These are phyloP conservation scores for Volucella zonaria DNA, from an alignment of 2,888 invertebrate genomes.

Conservation along the genomic window DNA sequence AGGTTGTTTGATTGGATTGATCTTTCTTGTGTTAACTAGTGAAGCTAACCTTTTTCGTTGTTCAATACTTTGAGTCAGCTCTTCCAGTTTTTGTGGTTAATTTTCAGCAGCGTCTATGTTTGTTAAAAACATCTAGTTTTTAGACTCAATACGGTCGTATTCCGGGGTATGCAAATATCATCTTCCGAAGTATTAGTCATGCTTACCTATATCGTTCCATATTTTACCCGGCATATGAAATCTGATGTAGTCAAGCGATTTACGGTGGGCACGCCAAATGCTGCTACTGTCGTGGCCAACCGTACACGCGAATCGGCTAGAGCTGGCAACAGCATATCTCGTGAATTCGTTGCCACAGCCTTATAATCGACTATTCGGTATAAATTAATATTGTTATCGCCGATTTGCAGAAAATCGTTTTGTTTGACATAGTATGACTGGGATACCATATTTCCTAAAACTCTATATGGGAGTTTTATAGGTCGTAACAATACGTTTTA, in stretches of 20 bases:
- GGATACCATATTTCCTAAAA: too few relatives aligned
- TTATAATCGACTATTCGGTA: neutral
- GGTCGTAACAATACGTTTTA: too few relatives aligned
- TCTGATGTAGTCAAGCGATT: neutral
- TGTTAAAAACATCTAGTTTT: too few relatives aligned
- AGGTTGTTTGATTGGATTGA: neutral
- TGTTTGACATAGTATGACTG: neutral
- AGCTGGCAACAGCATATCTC: neutral
- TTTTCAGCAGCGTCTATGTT: too few relatives aligned
- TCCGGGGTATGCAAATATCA: neutral
- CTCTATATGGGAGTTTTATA: too few relatives aligned
- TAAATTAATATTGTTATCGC: neutral
- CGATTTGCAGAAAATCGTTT: neutral
- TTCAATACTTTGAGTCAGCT: neutral
- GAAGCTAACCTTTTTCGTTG: neutral
- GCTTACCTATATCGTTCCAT: neutral
- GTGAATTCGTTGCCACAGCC: neutral
- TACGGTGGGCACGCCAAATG: neutral
- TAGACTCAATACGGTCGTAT: too few relatives aligned
- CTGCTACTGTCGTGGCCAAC: neutral
- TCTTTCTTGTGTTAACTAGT: neutral
- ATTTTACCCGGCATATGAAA: slow-evolving; percentile 1
- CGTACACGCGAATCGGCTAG: neutral
- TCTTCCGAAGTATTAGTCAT: neutral
- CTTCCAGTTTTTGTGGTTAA: neutral